Evolutionary conservation across 2,113 vertebrate genomes (phyloP).

Genomic region (Oryzias melastigma): DNA sequence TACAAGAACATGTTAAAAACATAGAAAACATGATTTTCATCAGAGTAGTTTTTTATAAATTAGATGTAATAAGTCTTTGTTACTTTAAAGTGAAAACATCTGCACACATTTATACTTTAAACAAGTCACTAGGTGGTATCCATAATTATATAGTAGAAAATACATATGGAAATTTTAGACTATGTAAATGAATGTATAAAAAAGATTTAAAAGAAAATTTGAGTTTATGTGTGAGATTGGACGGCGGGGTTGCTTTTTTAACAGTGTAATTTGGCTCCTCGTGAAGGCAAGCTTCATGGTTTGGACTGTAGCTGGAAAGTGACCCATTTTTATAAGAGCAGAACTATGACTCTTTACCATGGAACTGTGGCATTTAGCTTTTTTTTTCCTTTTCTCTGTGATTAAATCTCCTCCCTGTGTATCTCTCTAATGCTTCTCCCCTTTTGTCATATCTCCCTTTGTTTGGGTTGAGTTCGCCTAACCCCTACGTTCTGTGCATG

Average conservation of each 20-base stretch:
- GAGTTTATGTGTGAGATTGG: conserved; percentile 6
- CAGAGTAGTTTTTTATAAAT: too few species aligned
- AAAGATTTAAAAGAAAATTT: conserved; percentile 10
- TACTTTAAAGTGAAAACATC: not conserved
- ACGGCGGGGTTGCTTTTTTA: conserved; percentile 16
- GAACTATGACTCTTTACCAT: conserved; percentile 40
- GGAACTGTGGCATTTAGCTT: conserved; percentile 35
- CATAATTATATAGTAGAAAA: not conserved
- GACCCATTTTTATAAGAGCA: conserved; percentile 46
- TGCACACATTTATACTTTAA: not conserved
- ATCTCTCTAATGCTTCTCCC: conserved; percentile 14
- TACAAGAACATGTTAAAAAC: too few species aligned
- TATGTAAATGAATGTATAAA: conserved; percentile 5
- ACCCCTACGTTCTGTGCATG: conserved; percentile 62
- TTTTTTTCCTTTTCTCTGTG: conserved; percentile 40
- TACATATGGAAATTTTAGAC: not conserved
- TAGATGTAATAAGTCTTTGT: too few species aligned
- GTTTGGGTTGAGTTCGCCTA: conserved; percentile 48
- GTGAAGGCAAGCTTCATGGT: conserved; percentile 35
- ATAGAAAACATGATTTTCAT: too few species aligned
- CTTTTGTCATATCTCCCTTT: conserved; percentile 30
- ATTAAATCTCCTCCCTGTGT: conserved; percentile 27
- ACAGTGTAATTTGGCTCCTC: conserved; percentile 29
- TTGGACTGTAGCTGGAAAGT: conserved; percentile 31
- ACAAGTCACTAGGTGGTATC: too few species aligned